Conservation (phyloP, 1,140 invertebrate species). For the Adoxophyes honmai region DNA sequence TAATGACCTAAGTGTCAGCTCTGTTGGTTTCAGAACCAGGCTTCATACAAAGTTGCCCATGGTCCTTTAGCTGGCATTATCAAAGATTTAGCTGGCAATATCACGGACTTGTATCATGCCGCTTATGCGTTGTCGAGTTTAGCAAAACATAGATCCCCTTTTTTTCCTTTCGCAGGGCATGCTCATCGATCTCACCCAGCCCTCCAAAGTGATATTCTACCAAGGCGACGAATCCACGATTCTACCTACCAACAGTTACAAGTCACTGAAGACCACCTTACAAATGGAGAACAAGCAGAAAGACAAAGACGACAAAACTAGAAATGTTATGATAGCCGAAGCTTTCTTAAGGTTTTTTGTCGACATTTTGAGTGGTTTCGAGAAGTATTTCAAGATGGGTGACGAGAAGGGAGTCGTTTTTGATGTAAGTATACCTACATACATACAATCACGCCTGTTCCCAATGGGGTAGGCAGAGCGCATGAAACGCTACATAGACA, state of each 20-base stretch:
- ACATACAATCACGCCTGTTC: too few relatives aligned
- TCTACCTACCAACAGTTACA: conserved; percentile 80
- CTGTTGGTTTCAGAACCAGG: too few relatives aligned
- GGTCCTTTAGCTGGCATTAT: not conserved
- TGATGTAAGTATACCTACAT: conserved; percentile 52
- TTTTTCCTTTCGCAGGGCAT: conserved; percentile 58
- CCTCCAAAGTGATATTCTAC: conserved; percentile 54
- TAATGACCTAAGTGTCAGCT: too few relatives aligned
- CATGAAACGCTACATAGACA: too few relatives aligned
- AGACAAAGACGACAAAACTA: conserved; percentile 58
- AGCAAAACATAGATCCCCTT: too few relatives aligned
- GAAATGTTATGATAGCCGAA: conserved; percentile 84
- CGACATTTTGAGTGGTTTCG: conserved; percentile 81
- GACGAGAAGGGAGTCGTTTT: conserved; percentile 51
- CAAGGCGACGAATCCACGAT: conserved; percentile 83
- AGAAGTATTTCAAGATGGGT: conserved; percentile 59
- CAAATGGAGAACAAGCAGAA: conserved; percentile 77
- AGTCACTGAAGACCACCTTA: conserved; percentile 80
- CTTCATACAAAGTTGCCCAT: too few relatives aligned
- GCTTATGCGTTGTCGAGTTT: too few relatives aligned
- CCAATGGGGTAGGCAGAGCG: too few relatives aligned
- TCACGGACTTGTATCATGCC: too few relatives aligned
- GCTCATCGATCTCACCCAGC: conserved; percentile 59
- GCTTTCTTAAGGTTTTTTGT: conserved; percentile 85
- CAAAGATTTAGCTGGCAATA: not conserved